Percentiles rank a stretch among this genome's conserved stretches.
phyloP scores from a whole-genome alignment of 2,888 invertebrate species.

The Pristionchus arcanus region DNA sequence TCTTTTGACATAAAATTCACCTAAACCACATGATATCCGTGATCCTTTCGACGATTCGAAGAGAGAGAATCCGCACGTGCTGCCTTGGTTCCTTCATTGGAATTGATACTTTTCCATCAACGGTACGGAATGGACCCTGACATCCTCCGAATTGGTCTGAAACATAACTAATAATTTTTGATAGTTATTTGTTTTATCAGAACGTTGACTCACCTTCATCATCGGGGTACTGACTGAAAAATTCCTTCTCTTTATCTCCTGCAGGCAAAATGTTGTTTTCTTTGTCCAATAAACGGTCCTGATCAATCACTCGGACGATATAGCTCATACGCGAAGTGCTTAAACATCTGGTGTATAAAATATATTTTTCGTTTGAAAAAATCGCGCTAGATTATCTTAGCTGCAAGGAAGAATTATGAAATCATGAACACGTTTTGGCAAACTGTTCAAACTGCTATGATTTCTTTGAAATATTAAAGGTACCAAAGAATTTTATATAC shows the following conservation, averaged over 20 bases:
- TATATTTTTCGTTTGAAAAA: not conserved
- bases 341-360: not conserved
- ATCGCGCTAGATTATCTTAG: too few species aligned
- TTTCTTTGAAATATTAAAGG: too few species aligned
- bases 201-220: not conserved
- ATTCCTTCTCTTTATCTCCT: not conserved
- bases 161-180: not conserved
- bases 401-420: too few species aligned
- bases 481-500: too few species aligned
- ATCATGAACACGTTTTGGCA: too few species aligned
- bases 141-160: slow-evolving; percentile 26
- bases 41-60: slow-evolving; percentile 34
- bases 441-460: too few species aligned
- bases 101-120: slow-evolving; percentile 1
- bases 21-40: slow-evolving; percentile 53
- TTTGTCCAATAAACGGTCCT: not conserved
- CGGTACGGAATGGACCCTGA: slow-evolving; percentile 38
- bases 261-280: not conserved
- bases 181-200: too few species aligned
- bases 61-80: slow-evolving; percentile 21
- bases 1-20: not conserved
- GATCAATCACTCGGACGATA: slow-evolving; percentile 46
- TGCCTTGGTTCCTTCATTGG: slow-evolving; percentile 22
- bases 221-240: slow-evolving; percentile 1
- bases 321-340: not conserved